phyloP scores from a whole-genome alignment of 2,113 vertebrate genomes.

The Casuarius casuarius region DNA sequence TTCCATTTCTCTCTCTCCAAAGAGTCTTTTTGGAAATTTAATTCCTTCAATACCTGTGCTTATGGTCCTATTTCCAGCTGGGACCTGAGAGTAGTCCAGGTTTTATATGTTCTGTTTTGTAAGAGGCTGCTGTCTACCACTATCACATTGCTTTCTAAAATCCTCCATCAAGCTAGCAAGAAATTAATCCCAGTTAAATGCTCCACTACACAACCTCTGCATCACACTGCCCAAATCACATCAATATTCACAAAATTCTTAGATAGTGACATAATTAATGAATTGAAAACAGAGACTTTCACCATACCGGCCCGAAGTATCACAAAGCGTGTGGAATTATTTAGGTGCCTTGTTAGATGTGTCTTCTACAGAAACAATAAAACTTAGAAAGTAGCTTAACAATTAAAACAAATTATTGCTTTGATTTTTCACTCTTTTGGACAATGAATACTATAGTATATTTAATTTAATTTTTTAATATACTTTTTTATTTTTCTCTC shows the following conservation, averaged over 20 bases:
- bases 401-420: neutral
- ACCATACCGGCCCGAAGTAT: neutral
- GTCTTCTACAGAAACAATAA: neutral
- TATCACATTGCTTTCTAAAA: neutral
- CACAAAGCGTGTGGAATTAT: neutral
- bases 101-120: neutral
- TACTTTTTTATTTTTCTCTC: neutral
- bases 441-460: rapidly evolving
- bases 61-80: neutral
- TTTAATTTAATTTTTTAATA: neutral
- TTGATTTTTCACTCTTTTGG: neutral
- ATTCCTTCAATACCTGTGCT: neutral
- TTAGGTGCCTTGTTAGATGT: neutral
- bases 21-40: neutral
- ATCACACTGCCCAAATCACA: neutral
- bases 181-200: neutral
- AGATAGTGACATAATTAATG: neutral
- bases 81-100: neutral
- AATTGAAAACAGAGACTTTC: neutral
- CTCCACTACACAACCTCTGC: neutral
- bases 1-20: neutral
- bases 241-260: neutral
- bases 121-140: neutral
- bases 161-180: neutral
- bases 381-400: neutral